Conservation (phyloP, 2,113 vertebrate genomes). For the Nymphicus hollandicus region DNA sequence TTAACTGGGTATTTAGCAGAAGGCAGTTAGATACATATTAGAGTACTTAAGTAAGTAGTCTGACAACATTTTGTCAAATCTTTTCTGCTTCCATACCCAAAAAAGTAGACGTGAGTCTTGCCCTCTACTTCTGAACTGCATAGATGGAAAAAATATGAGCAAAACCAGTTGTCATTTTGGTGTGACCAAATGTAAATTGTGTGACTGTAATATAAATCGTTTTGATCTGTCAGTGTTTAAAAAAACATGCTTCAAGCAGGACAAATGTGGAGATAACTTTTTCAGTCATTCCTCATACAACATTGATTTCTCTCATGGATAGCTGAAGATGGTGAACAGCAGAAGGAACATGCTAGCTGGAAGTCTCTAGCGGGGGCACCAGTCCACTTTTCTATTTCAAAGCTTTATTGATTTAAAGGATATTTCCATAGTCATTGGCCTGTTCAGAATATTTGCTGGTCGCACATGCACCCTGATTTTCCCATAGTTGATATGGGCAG, state of each 20-base stretch:
- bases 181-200: background rate
- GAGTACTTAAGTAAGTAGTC: background rate
- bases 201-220: background rate
- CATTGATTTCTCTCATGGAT: background rate
- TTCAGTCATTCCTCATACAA: background rate
- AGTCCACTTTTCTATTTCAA: background rate
- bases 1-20: background rate
- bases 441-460: background rate
- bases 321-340: background rate
- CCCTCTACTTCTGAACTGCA: background rate
- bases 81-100: background rate
- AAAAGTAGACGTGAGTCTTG: background rate
- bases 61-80: background rate
- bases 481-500: background rate
- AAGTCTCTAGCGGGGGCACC: background rate
- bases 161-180: background rate
- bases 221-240: background rate
- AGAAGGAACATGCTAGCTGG: background rate
- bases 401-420: background rate
- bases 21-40: background rate
- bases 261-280: background rate
- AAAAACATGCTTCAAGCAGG: background rate
- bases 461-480: background rate
- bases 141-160: background rate
- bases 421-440: background rate